Conservation (phyloP, 2,888 invertebrate genomes). For the Netelia melanura region DNA sequence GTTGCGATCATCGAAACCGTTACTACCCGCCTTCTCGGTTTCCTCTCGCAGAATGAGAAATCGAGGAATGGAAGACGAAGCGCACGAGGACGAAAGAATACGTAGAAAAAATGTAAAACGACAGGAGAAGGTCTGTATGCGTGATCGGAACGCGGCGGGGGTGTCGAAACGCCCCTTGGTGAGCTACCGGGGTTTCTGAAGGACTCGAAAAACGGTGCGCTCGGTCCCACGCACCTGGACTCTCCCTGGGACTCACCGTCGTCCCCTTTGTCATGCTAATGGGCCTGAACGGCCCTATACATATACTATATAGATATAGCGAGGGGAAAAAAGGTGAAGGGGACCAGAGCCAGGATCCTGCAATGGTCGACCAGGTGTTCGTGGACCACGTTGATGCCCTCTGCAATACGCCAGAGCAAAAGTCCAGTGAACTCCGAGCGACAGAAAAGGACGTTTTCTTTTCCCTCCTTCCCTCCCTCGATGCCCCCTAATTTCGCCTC, state of each 20-base stretch:
- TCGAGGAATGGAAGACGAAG: slow-evolving; percentile 15
- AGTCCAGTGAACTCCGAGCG: slow-evolving; percentile 30
- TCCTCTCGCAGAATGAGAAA: background rate
- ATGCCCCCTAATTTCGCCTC: slow-evolving; percentile 67
- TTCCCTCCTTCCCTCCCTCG: slow-evolving; percentile 27
- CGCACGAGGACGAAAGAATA: background rate
- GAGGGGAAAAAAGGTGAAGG: slow-evolving; percentile 16
- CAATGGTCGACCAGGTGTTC: slow-evolving; percentile 58
- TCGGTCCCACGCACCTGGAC: slow-evolving; percentile 83
- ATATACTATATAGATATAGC: background rate
- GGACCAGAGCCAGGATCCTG: slow-evolving; percentile 35
- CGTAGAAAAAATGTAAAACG: slow-evolving; percentile 15
- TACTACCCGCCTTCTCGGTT: background rate
- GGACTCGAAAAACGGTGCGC: slow-evolving; percentile 71
- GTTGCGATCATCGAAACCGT: slow-evolving; percentile 1
- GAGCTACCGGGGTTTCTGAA: slow-evolving; percentile 77
- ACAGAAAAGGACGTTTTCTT: slow-evolving; percentile 5
- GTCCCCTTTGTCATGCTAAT: slow-evolving; percentile 82
- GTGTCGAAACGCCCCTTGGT: slow-evolving; percentile 81
- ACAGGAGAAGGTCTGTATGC: slow-evolving; percentile 5
- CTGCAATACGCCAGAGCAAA: slow-evolving; percentile 13
- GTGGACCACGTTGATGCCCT: slow-evolving; percentile 37
- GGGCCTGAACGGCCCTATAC: slow-evolving; percentile 61
- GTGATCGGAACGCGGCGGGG: slow-evolving; percentile 75
- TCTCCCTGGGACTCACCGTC: slow-evolving; percentile 77